Percentiles rank a stretch among this genome's conserved stretches.
phyloP scores from a whole-genome alignment of 1,140 invertebrate species.

The Zaprionus africanus region DNA sequence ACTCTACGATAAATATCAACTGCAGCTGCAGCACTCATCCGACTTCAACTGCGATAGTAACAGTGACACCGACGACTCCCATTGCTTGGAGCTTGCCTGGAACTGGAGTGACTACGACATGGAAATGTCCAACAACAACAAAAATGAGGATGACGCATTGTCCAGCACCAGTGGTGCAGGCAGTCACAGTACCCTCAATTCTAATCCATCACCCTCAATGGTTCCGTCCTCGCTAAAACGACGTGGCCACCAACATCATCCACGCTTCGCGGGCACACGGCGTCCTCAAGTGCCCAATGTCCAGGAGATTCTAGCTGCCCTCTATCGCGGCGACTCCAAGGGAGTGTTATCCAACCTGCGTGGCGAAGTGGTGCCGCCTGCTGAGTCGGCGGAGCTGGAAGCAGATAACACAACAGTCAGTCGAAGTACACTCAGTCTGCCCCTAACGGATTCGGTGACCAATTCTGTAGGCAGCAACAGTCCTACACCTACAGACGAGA shows the following conservation, averaged over 20 bases:
- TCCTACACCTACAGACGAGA: conserved; percentile 82
- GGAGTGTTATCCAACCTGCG: conserved; percentile 71
- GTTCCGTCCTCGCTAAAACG: conserved; percentile 86
- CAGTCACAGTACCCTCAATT: conserved; percentile 86
- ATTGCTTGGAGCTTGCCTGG: conserved; percentile 50
- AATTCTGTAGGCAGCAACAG: conserved; percentile 80
- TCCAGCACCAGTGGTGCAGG: conserved; percentile 85
- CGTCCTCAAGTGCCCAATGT: conserved; percentile 83
- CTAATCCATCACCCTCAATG: conserved; percentile 33
- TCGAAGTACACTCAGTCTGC: conserved; percentile 68
- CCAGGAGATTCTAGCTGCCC: conserved; percentile 80
- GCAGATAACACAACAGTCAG: conserved; percentile 27
- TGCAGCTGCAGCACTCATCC: conserved; percentile 25
- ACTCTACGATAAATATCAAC: conserved; percentile 63
- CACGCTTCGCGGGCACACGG: conserved; percentile 85
- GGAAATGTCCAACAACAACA: conserved; percentile 59
- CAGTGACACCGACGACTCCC: conserved; percentile 34
- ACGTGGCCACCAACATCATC: conserved; percentile 92
- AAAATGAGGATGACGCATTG: conserved; percentile 54
- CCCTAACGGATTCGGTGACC: conserved; percentile 74
- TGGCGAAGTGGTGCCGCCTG: conserved; percentile 29
- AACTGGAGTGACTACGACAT: conserved; percentile 63
- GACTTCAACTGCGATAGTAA: conserved; percentile 39
- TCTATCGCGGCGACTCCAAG: conserved; percentile 79
- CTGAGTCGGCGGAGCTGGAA: conserved; percentile 27